Percentiles rank a stretch among this genome's conserved stretches.
These are phyloP conservation scores for Reticulitermes speratus DNA, from an alignment of 1,140 invertebrate genomes.

Conservation along the genomic window DNA sequence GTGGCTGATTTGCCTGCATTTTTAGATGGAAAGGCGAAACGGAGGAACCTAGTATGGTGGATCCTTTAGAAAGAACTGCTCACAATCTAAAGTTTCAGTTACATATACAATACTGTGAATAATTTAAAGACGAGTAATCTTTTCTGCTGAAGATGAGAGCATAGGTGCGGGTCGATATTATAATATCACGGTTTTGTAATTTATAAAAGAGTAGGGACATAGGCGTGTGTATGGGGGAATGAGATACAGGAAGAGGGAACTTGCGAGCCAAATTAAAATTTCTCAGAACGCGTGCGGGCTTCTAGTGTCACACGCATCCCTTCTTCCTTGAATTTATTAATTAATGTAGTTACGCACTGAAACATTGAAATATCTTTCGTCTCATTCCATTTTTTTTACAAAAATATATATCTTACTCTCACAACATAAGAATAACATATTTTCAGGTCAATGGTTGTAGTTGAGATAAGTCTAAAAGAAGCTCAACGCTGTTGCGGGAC, in stretches of 20 bases:
- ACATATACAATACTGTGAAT: too few species aligned
- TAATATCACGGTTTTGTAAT: not conserved
- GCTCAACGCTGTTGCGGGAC: too few species aligned
- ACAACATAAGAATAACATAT: too few species aligned
- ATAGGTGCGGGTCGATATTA: not conserved
- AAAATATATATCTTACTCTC: not conserved
- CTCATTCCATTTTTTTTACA: not conserved
- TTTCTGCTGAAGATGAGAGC: too few species aligned
- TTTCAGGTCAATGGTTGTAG: too few species aligned
- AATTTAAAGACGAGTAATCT: too few species aligned
- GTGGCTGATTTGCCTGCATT: too few species aligned
- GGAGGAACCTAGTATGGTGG: too few species aligned
- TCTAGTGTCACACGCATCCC: not conserved
- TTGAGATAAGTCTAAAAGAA: too few species aligned
- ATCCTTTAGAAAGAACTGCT: too few species aligned
- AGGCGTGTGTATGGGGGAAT: not conserved
- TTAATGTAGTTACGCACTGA: not conserved
- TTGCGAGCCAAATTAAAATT: not conserved
- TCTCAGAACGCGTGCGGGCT: not conserved
- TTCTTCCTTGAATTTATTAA: not conserved
- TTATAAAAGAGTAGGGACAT: not conserved
- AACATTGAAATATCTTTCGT: not conserved
- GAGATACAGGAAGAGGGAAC: not conserved
- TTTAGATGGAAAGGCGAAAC: too few species aligned
- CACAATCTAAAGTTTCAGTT: too few species aligned